These are phyloP conservation scores for Trachelus stipa DNA, from an alignment of 2,888 invertebrate genomes.

Conservation along the genomic window DNA sequence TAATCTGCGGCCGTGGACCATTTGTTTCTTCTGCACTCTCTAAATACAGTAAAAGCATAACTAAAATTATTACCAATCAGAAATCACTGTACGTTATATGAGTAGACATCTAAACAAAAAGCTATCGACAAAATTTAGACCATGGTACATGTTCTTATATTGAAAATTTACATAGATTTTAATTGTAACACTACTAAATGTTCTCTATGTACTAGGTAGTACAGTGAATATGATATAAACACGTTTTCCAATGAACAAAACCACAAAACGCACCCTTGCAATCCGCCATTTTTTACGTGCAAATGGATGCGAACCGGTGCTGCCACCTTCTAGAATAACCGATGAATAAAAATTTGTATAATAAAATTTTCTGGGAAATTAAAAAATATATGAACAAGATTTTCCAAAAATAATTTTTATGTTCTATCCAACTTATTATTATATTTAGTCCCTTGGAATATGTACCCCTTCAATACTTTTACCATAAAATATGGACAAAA, in stretches of 20 bases:
- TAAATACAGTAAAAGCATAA: conserved; percentile 37
- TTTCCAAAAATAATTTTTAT: background rate
- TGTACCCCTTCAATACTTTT: background rate
- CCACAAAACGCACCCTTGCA: conserved; percentile 60
- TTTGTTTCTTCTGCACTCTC: conserved; percentile 51
- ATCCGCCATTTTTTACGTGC: conserved; percentile 54
- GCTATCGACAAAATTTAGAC: background rate
- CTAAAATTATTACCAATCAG: conserved; percentile 18
- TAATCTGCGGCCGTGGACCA: conserved; percentile 46
- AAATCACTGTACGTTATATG: background rate
- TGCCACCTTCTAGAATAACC: background rate
- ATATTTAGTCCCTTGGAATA: background rate
- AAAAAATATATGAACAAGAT: background rate
- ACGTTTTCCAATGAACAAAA: conserved; percentile 36
- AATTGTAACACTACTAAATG: background rate
- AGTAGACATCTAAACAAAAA: background rate
- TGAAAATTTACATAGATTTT: background rate
- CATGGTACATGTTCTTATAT: background rate
- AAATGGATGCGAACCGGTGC: background rate
- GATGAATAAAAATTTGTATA: background rate
- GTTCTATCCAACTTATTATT: background rate
- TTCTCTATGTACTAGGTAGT: background rate
- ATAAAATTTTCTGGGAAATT: background rate
- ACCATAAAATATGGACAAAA: background rate
- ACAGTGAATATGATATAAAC: conserved; percentile 29